Evolutionary conservation across 1,140 invertebrate genomes (phyloP), one percentile per base, ranked within the genome.

Genomic region (Hydropsyche tenuis): DNA sequence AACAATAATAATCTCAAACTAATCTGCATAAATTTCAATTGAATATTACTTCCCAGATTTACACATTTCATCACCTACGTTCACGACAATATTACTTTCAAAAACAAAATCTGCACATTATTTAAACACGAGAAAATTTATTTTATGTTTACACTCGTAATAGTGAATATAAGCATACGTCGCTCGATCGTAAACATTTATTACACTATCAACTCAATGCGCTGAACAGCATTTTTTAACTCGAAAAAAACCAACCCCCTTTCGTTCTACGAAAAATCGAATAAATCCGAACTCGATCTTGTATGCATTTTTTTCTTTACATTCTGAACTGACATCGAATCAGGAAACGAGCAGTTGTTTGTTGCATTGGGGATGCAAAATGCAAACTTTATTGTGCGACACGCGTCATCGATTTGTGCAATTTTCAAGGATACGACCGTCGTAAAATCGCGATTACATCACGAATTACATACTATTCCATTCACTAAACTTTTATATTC

Each of bases 361-460:
- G 2, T 14, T 14, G 37, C 45, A 11, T 37, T 37, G 23, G 37
- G 43, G 53, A 7, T 45, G 72, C 43, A 63, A 74, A 72, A 74
- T 74, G 73, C 75, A 72, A 77, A 71, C 71, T 77, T 77, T 77
- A 77, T 75, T 77, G 73, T 66, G 76, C 45, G 14, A 56, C 73
- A 77, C 76, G 76, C 76, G 73, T 73, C 76, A 77, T 77, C 76
- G 74, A 77, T 77, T 77, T 77, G 76, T 48, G 46, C 71, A 71
- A 70, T 74, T 73, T 77, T 77, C 73, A 65, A 77, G 76, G 76
- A 72, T 77, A 77, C 74, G 53, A 45, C 73, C 7, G 62, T 77
- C 76, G 73, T 77, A 77, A 77, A 77, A 69, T 69, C 22, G 43
- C 22, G 66, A 69, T 69, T 45, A 66, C 22, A 45, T 66, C 48